A percentile compares a stretch with the other conserved stretches of the same genome.
Conservation (phyloP, 2,113 vertebrate species). For the Pterocles orientalis region DNA sequence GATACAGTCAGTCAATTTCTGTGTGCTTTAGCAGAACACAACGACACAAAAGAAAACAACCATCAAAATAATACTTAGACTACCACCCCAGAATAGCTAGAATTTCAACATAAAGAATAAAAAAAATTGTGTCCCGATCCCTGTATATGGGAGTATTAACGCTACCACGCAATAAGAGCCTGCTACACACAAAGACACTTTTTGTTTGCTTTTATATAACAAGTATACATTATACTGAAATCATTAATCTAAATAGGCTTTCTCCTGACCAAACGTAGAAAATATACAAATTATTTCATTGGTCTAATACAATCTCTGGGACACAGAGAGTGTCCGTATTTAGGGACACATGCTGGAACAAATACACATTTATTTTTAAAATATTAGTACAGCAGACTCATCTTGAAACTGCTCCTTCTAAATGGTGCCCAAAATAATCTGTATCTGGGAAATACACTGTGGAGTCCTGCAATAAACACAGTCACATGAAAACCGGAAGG, state of each 20-base stretch:
- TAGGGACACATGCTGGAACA: neutral
- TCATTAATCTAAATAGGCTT: neutral
- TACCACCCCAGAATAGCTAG: neutral
- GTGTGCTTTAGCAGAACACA: neutral
- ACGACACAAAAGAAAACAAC: neutral
- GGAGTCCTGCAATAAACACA: neutral
- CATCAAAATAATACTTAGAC: neutral
- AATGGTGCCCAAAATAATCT: neutral
- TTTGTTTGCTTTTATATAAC: neutral
- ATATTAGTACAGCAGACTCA: neutral
- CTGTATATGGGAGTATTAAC: neutral
- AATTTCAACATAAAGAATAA: neutral
- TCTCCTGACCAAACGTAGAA: neutral
- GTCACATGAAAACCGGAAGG: neutral
- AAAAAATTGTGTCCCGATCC: neutral
- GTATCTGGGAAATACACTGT: neutral
- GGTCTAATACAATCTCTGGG: neutral
- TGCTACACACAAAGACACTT: neutral
- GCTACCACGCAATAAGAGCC: rapidly evolving
- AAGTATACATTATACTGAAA: neutral
- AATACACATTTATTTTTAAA: neutral
- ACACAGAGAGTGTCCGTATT: neutral
- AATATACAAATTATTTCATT: neutral
- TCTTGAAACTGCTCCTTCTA: neutral
- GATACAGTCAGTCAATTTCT: neutral